These are phyloP conservation scores for Rhagium mordax DNA, from an alignment of 2,888 invertebrate genomes.

Conservation along the genomic window DNA sequence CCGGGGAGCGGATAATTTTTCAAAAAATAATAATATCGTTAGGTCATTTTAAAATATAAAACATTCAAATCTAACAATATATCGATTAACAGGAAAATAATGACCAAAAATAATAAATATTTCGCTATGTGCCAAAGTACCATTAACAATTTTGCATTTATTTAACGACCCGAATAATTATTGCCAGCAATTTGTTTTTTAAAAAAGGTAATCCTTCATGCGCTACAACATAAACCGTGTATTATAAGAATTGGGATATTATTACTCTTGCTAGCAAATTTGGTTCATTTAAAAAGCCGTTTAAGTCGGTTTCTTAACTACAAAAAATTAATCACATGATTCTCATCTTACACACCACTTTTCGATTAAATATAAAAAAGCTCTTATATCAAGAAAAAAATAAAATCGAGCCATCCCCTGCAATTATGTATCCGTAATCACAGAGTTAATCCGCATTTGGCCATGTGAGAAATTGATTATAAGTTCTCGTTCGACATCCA, in stretches of 20 bases:
- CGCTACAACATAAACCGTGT: neutral
- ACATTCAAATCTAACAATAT: no score
- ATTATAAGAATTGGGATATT: constrained; percentile 2
- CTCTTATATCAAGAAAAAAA: constrained; percentile 7
- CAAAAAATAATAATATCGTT: no score
- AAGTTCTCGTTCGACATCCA: constrained; percentile 57
- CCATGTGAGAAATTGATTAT: constrained; percentile 66
- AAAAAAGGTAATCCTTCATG: no score
- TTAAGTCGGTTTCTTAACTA: neutral
- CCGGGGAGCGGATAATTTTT: no score
- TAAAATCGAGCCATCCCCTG: neutral
- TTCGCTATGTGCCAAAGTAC: no score
- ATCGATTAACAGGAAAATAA: no score
- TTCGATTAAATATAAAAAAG: constrained; percentile 35
- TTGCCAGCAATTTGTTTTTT: no score
- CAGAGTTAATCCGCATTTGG: constrained; percentile 50
- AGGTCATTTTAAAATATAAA: no score
- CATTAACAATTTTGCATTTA: no score
- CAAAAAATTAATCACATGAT: constrained; percentile 45
- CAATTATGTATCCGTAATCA: constrained; percentile 35
- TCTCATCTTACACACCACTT: constrained; percentile 45
- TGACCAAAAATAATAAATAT: no score
- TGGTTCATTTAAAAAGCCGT: neutral
- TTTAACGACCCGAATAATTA: no score
- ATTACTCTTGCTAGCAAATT: neutral